phyloP scores from a whole-genome alignment of 2,888 invertebrate genomes.

The Drosophila emarginata region DNA sequence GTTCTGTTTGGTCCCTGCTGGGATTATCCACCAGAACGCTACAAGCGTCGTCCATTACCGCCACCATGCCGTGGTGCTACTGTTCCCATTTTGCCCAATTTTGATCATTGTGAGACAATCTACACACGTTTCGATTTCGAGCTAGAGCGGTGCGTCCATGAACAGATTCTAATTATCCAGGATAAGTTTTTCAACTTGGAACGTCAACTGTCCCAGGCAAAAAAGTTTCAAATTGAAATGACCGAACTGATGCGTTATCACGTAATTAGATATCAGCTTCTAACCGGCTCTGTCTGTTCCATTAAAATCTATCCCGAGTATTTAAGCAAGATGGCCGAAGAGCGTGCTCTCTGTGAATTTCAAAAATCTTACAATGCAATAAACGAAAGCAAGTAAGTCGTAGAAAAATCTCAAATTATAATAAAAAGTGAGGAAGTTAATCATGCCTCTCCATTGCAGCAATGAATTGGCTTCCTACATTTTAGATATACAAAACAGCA shows the following conservation, averaged over 20 bases:
- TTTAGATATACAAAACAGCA: constrained; percentile 36
- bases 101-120: constrained; percentile 52
- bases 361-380: constrained; percentile 53
- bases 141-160: constrained; percentile 67
- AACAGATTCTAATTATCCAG: constrained; percentile 64
- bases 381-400: constrained; percentile 65
- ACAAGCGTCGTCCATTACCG: constrained; percentile 52
- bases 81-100: constrained; percentile 48
- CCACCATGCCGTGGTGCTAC: constrained; percentile 56
- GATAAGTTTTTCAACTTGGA: constrained; percentile 35
- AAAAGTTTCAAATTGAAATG: constrained; percentile 37
- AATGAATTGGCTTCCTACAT: constrained; percentile 39
- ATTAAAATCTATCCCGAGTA: constrained; percentile 73
- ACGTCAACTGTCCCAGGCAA: constrained; percentile 34
- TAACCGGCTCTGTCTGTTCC: constrained; percentile 46
- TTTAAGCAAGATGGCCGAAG: constrained; percentile 63
- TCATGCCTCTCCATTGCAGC: constrained; percentile 8
- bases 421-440: background rate
- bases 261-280: constrained; percentile 54
- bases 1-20: constrained; percentile 56
- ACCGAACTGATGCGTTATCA: constrained; percentile 55
- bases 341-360: constrained; percentile 57
- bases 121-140: constrained; percentile 68
- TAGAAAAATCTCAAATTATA: background rate
- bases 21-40: constrained; percentile 65